Evolutionary conservation across 2,113 vertebrate species (phyloP).

Genomic region (Manacus vitellinus): DNA sequence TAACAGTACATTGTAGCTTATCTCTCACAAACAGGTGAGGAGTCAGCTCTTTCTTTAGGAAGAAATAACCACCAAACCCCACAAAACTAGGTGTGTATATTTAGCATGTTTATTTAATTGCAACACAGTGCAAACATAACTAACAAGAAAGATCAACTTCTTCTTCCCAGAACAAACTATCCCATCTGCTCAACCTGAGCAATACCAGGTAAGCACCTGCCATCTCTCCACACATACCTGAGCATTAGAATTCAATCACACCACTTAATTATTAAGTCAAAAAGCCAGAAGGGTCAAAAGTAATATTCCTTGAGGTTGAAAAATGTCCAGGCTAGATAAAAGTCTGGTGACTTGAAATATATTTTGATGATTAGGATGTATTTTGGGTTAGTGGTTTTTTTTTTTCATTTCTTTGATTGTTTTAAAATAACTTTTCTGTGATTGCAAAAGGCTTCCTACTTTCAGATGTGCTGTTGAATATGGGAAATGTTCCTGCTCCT

Average conservation of each 20-base stretch:
- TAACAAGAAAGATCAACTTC: background rate
- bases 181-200: constrained; percentile 46
- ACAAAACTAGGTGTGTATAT: background rate
- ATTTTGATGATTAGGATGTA: background rate
- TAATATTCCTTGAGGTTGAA: constrained; percentile 21
- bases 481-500: background rate
- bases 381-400: background rate
- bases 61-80: background rate
- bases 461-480: background rate
- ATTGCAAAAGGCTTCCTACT: background rate
- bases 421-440: background rate
- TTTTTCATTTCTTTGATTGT: background rate
- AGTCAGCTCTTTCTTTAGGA: constrained; percentile 2
- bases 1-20: constrained; percentile 44
- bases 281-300: constrained; percentile 13
- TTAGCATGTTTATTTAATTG: constrained; percentile 18
- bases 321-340: background rate
- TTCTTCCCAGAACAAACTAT: background rate
- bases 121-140: background rate
- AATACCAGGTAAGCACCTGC: background rate
- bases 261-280: constrained; percentile 52
- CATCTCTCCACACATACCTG: constrained; percentile 3
- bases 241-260: constrained; percentile 57
- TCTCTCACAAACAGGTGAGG: constrained; percentile 48
- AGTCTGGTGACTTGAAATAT: background rate